Evolutionary conservation across 2,797 vertebrate genomes (phyloP), one percentile per base, ranked within the genome.

Genomic region (Muraenolepis orangiensis): DNA sequence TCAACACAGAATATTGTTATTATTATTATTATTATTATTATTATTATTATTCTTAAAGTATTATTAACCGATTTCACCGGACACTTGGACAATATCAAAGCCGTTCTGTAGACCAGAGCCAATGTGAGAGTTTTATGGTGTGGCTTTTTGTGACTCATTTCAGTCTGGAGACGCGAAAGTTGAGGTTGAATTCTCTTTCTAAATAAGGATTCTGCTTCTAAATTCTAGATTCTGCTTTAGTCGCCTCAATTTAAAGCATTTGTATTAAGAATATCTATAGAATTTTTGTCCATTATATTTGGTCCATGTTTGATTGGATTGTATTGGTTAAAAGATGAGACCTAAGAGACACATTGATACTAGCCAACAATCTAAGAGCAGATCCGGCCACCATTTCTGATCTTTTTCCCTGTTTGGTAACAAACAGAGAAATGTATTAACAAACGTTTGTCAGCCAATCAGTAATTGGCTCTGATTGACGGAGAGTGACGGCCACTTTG

Each of bases 401-500:
- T 20, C n/a, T n/a, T 51, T 3, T 34, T 84, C 79, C 81, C 79
- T 78, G 85, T 88, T 87, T 77, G 78, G 72, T 75, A 82, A 82
- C 74, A 81, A 84, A 72, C 82, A 40, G 76, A 74, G 78, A 28
- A 74, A 29, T 30, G 20, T 4, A 34, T 12, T 29, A 23, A 81
- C 82, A 70, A 34, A 75, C 74, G 18, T 23, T 3, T 3, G 14
- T n/a, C 20, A 69, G 23, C 78, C 81, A 85, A 87, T 90, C 88
- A 87, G 89, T 87, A 84, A 79, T 73, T 86, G 80, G 84, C 85
- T 87, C 85, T 84, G 85, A 66, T 83, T 91, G 90, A 91, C 89
- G 87, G 89, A 91, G 86, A 92, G 88, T 86, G 88, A 87, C 90
- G 90, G 91, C 91, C 89, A 93, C 89, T 92, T 91, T 84, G 92